Base-by-base conservation (phyloP, 2,888 invertebrate genomes). In the Heliconius sara region DNA sequence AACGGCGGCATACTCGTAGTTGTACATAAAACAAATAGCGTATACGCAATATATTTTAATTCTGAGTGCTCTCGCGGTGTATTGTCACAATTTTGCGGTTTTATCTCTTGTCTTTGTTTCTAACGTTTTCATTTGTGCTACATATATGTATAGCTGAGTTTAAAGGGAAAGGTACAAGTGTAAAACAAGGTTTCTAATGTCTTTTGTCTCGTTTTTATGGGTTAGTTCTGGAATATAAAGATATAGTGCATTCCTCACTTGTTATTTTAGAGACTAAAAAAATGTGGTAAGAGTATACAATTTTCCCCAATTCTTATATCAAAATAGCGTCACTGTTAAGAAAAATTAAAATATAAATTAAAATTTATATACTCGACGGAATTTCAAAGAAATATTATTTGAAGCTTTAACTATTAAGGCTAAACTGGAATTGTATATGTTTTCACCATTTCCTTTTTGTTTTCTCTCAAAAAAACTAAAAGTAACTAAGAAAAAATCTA, bases 1-100 rank as follows among this genome's bases (percentile, higher is more conserved):
- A 84, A 78, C 82, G 76, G 43, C 47, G 22, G 39, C 52, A 12
- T 30, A 52, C 70, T 70, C 60, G 75, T 63, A 68, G 63, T 67
- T 47, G 67, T 60, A 13, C 68, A 68, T 68, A n/a, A 68, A 39
- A 68, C 68, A 12, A 68, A 68, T 68, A n/a, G 39, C 68, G 39
- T 39, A 39, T 68, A 39, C 68, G 68, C 68, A 39, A 68, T 68
- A 43, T 13, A 68, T 68, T 68, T 68, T 68, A 68, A 43, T 68
- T 68, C 13, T 68, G 25, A 68, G 68, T 68, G 68, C 25, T 68
- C 39, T 68, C 5, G 68, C 68, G 68, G 68, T 25, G 25, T 10
- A 43, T 25, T 68, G 39, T 68, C 68, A 68, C 68, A 68, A 25
- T 7, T 39, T n/a, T 68, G 68, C 68, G 68, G 68, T 43, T n/a